phyloP scores from a whole-genome alignment of 2,888 invertebrate genomes.

The Melipona bicolor region DNA sequence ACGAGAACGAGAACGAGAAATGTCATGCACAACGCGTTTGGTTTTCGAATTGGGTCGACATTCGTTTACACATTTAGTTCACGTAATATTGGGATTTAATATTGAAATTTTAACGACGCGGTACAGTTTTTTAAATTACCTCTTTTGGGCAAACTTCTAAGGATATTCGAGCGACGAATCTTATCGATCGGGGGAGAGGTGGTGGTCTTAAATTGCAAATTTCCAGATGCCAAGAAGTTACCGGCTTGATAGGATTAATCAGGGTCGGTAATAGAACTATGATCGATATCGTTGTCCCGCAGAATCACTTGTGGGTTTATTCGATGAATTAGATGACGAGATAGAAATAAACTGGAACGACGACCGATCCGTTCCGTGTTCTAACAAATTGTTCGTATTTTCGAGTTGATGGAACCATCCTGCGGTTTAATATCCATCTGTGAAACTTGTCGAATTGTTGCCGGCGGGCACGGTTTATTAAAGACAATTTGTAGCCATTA shows the following conservation, averaged over 20 bases:
- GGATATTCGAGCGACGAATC: background rate
- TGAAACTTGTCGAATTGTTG: background rate
- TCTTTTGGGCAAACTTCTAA: background rate
- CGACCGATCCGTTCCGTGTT: background rate
- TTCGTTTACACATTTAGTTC: no score
- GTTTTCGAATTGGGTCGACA: no score
- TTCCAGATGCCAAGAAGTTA: slow-evolving; percentile 32
- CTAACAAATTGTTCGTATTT: slow-evolving; percentile 25
- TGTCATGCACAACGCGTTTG: no score
- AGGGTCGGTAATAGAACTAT: slow-evolving; percentile 27
- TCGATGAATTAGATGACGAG: slow-evolving; percentile 27
- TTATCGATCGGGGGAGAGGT: background rate
- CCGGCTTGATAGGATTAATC: slow-evolving; percentile 43
- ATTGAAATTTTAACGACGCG: background rate
- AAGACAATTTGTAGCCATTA: background rate
- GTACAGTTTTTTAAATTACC: background rate
- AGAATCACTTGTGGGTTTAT: slow-evolving; percentile 32
- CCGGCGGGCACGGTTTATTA: background rate
- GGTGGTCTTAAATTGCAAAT: slow-evolving; percentile 25
- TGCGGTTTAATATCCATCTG: slow-evolving; percentile 2
- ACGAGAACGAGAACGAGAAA: no score
- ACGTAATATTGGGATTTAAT: background rate
- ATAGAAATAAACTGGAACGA: slow-evolving; percentile 19
- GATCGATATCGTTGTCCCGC: slow-evolving; percentile 41
- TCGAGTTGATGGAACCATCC: background rate